Evolutionary conservation across 2,113 vertebrate species (phyloP), one percentile per base, ranked within the genome.

Genomic region (Xyrauchen texanus): DNA sequence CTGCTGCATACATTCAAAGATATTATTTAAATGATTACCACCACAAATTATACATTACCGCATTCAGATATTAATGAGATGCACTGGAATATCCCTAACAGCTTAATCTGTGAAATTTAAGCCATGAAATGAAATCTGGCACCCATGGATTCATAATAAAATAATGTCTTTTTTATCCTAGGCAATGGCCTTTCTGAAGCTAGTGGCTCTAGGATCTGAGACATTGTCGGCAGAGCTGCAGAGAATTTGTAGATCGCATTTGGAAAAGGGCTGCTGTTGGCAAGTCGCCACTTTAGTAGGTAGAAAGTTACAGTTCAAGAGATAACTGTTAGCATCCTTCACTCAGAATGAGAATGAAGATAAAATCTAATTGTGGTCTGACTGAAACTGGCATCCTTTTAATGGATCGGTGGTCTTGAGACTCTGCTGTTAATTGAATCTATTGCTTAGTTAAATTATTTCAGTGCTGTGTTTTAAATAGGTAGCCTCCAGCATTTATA

Each of bases 341-440:
- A 80, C 9, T 72, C 72, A 68, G 62, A 57, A 87, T 63, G 47
- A 81, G 71, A 75, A 75, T 53, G 49, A 62, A 47, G 51, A 75
- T 72, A 71, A 76, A 74, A 79, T 81, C 60, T 81, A 67, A 84
- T 80, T 78, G 79, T 67, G 52, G 68, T 66, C 51, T n/a, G 70
- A 70, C 71, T 53, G 58, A 81, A 69, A 46, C 64, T 57, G 65
- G 81, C 55, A 77, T 60, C 68, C 66, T 75, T 66, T 81, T 69
- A 15, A 66, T 52, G 79, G 79, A 45, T 73, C 68, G 75, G 78
- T 78, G 75, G 79, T 53, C 55, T 71, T 88, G 85, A 88, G 88
- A 90, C 91, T 91, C 90, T 89, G 88, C 88, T 87, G 89, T 91
- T 92, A 93, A 93, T 93, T 92, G 91, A 91, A 93, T 92, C 86